Evolutionary conservation across 2,888 invertebrate species (phyloP), one percentile per base, ranked within the genome.

Genomic region (Scaptomyza parva): DNA sequence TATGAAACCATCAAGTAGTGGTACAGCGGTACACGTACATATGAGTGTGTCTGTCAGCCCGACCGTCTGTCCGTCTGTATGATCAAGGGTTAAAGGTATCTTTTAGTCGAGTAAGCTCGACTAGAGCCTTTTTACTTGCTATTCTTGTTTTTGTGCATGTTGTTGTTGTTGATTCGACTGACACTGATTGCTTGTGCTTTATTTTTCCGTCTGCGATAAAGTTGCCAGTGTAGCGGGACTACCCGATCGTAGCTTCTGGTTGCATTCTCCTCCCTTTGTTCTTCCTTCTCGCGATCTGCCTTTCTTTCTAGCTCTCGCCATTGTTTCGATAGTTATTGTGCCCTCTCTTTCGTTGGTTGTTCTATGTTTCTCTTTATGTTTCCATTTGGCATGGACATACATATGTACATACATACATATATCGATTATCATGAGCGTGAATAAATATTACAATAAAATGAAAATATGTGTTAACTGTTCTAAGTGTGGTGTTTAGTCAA

Each of bases 201-300:
- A 74, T 58, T 74, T 74, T 74, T 74, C 61, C 74, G 66, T 79
- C 73, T 63, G 61, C 68, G 64, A 47, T 73, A 70, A 59, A 71
- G 83, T 63, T 88, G 86, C 85, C 86, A 86, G 77, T 88, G 82
- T 88, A 86, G 88, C 88, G 88, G 88, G 78, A 66, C 67, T 65
- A 71, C 28, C 57, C 67, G 76, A 83, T 80, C 75, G 75, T 77
- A 74, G 83, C 83, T 83, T 86, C 86, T 86, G 80, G 80, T 83
- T 80, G 83, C 86, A 83, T 52, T 76, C 65, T 62, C 53, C 53
- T 57, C 40, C 48, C 52, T 48, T 45, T 48, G 53, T 39, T 14
- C 60, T n/a, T 35, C 50, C 47, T 43, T 18, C 22, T 14, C 48
- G 11, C 18, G 24, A 24, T 33, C n/a, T 24, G 18, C 12, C 44